Evolutionary conservation across 2,888 invertebrate genomes (phyloP).

Genomic region (Eudasyphora cyanicolor): DNA sequence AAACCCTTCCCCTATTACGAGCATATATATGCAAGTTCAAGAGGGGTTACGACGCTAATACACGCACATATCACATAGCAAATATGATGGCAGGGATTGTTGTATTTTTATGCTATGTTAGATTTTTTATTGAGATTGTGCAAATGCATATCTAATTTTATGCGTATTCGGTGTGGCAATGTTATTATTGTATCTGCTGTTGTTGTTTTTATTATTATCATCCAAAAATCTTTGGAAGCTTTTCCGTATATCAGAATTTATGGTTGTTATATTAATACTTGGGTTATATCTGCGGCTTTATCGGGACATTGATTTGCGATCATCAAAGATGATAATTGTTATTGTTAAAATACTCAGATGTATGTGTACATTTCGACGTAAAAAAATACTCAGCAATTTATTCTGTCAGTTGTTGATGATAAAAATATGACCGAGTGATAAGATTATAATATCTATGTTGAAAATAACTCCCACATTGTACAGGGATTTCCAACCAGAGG

Average conservation of each 20-base stretch:
- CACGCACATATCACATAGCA: background rate
- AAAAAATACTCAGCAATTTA: background rate
- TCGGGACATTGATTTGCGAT: conserved; percentile 46
- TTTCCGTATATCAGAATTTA: conserved; percentile 58
- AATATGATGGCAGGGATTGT: background rate
- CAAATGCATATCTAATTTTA: conserved; percentile 61
- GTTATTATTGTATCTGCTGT: background rate
- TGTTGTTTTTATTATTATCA: conserved; percentile 33
- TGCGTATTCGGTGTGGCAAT: conserved; percentile 23
- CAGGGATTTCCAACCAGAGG: too few relatives aligned
- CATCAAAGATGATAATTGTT: conserved; percentile 54
- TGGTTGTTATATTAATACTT: conserved; percentile 46
- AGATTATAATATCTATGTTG: too few relatives aligned
- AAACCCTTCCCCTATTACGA: background rate
- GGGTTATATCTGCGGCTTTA: background rate
- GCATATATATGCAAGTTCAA: background rate
- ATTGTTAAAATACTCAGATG: background rate
- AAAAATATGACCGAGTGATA: too few relatives aligned
- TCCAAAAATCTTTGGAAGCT: conserved; percentile 46
- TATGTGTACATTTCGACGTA: background rate
- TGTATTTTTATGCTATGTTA: conserved; percentile 23
- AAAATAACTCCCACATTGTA: too few relatives aligned
- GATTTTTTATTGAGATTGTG: conserved; percentile 26
- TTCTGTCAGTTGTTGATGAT: too few relatives aligned
- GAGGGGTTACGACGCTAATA: background rate